A percentile compares a stretch with the other conserved stretches of the same genome.
Evolutionary conservation across 2,113 vertebrate species (phyloP).

Genomic region (Gasterosteus nipponicus): DNA sequence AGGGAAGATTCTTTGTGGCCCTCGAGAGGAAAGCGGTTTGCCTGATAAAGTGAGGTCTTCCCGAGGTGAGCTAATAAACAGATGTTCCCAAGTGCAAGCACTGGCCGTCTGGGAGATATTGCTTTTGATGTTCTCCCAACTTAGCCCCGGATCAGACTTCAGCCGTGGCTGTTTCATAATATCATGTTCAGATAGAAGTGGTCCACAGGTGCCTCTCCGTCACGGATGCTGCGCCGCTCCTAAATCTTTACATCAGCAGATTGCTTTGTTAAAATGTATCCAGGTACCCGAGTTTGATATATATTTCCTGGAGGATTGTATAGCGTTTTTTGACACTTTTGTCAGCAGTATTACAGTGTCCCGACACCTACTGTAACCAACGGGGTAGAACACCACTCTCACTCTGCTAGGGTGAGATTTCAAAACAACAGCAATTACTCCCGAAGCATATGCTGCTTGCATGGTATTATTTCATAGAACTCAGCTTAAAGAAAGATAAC

Average conservation of each 20-base stretch:
- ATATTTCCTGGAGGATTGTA: slow-evolving; percentile 70
- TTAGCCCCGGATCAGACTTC: slow-evolving; percentile 62
- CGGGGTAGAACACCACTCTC: slow-evolving; percentile 63
- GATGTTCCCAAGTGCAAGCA: slow-evolving; percentile 45
- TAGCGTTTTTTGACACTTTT: slow-evolving; percentile 78
- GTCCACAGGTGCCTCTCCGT: slow-evolving; percentile 64
- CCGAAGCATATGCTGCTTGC: slow-evolving; percentile 28
- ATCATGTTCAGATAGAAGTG: slow-evolving; percentile 60
- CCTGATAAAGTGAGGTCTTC: slow-evolving; percentile 35
- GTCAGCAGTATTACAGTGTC: slow-evolving; percentile 68
- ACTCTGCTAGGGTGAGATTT: slow-evolving; percentile 65
- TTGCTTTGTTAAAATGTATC: slow-evolving; percentile 76
- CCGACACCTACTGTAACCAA: slow-evolving; percentile 61
- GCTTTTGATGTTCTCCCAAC: slow-evolving; percentile 58
- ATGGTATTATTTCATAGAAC: slow-evolving; percentile 19
- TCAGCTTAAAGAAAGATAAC: neutral
- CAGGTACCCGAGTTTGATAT: slow-evolving; percentile 58
- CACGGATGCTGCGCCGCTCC: slow-evolving; percentile 35
- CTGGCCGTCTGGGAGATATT: slow-evolving; percentile 51
- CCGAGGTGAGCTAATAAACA: slow-evolving; percentile 22
- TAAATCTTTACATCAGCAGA: slow-evolving; percentile 66
- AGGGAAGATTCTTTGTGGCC: neutral
- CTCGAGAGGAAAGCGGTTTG: slow-evolving; percentile 11
- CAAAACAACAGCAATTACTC: slow-evolving; percentile 65
- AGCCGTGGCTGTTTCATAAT: slow-evolving; percentile 62